phyloP scores from a whole-genome alignment of 2,797 vertebrate species.

The Xyrichtys novacula region DNA sequence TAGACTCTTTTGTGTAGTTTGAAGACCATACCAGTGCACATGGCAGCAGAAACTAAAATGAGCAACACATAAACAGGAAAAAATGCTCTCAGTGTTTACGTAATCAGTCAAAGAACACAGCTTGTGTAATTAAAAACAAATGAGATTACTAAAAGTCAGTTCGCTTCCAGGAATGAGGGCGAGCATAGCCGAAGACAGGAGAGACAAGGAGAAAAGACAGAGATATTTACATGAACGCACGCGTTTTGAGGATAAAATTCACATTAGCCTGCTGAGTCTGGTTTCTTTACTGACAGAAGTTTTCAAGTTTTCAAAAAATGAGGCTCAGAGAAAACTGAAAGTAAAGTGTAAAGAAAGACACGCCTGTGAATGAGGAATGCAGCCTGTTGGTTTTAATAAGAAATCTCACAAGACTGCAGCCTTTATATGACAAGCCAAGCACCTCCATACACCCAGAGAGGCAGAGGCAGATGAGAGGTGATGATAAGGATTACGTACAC shows the following conservation, averaged over 20 bases:
- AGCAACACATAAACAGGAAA: constrained; percentile 19
- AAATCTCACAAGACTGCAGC: constrained; percentile 42
- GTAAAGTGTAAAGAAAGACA: constrained; percentile 24
- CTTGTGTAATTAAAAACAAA: constrained; percentile 72
- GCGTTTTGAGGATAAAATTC: too few relatives aligned
- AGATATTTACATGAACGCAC: constrained; percentile 5
- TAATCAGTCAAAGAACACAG: constrained; percentile 65
- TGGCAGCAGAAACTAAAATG: constrained; percentile 20
- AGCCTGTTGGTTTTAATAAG: constrained; percentile 62
- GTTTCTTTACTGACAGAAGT: too few relatives aligned
- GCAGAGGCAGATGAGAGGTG: constrained; percentile 30
- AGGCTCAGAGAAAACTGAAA: background rate
- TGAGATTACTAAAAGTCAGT: constrained; percentile 46
- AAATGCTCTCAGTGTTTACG: constrained; percentile 47
- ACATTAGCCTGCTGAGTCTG: too few relatives aligned
- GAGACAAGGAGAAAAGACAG: background rate
- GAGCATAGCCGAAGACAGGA: background rate
- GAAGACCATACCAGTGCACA: constrained; percentile 6
- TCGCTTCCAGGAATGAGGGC: constrained; percentile 60
- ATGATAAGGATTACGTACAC: constrained; percentile 33
- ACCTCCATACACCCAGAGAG: constrained; percentile 26
- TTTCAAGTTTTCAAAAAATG: background rate
- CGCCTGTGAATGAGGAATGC: constrained; percentile 47
- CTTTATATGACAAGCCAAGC: constrained; percentile 46
- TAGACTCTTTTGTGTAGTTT: background rate